Conservation (phyloP, 2,888 invertebrate species). For the Saturnia pavonia region DNA sequence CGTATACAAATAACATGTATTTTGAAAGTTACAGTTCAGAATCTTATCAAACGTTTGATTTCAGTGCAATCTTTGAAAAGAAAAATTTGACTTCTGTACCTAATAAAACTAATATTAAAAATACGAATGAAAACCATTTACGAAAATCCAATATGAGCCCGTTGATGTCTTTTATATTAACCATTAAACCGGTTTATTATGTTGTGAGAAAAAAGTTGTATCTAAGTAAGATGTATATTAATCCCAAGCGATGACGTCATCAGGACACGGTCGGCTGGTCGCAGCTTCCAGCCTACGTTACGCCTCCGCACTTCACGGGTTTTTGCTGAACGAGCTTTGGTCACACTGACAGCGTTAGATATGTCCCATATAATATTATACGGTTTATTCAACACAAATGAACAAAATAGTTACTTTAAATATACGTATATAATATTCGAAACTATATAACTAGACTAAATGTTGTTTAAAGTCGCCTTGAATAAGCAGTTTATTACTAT, state of each 20-base stretch:
- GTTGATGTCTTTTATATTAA: conserved; percentile 44
- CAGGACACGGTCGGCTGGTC: conserved; percentile 38
- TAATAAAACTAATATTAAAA: background rate
- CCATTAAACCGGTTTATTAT: conserved; percentile 7
- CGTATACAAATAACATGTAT: background rate
- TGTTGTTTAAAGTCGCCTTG: conserved; percentile 1
- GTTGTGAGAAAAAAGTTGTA: conserved; percentile 3
- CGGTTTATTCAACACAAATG: background rate
- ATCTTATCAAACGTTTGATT: background rate
- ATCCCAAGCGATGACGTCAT: conserved; percentile 40
- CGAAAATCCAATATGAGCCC: conserved; percentile 23
- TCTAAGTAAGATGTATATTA: conserved; percentile 11
- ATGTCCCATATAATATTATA: too few species aligned
- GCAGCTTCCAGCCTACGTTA: conserved; percentile 48
- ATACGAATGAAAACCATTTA: background rate
- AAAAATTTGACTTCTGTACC: background rate
- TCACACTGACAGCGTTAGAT: conserved; percentile 20
- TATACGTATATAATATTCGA: background rate
- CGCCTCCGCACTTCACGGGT: conserved; percentile 40
- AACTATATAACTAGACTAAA: background rate
- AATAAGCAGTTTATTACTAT: background rate
- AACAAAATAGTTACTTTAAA: background rate
- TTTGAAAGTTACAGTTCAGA: background rate
- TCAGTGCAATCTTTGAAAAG: background rate
- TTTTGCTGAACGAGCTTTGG: conserved; percentile 25